Evolutionary conservation across 2,113 vertebrate species (phyloP), one percentile per base, ranked within the genome.

Genomic region (Alligator sinensis): DNA sequence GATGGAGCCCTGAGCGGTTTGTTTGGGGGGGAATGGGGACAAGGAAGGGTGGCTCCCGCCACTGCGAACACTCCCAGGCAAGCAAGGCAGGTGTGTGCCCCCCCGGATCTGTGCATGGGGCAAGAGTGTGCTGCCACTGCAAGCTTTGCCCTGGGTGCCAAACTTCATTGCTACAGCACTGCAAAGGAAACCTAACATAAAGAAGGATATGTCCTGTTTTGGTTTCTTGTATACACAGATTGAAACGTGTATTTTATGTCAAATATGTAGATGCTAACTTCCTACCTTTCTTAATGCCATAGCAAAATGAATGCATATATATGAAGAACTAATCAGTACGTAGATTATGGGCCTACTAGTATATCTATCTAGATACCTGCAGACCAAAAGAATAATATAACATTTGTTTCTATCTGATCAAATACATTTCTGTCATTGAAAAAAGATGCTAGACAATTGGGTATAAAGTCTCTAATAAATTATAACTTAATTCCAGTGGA

Each of bases 241-340:
- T 47, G 47, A 47, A 76, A 74, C 30, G 3, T 16, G 1, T 77
- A 19, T 82, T 87, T 82, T 2, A 2, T 38, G 21, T 90, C 91
- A 47, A 47, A 47, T 47, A 47, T 47, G 47, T 47, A 47, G 47
- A 47, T 47, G 47, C 8, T 47, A 47, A 47, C 47, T 77, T 80
- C 28, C 24, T 87, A 34, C 22, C 74, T 34, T 88, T 88, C 17
- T 82, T 7, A 25, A 47, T 47, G 59, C 9, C 3, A 13, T 34
- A 14, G 59, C 0, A 0, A 66, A 87, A 25, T 7, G 2, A 22
- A 58, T 2, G 19, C 11, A 34, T 84, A 75, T 24, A 17, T 25
- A 16, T 9, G 30, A 0, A 3, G 34, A 70, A 62, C 17, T 58
- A 16, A 10, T 28, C 13, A 38, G 47, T 5, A 90, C 55, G 25